Evolutionary conservation across 2,888 invertebrate species (phyloP).

Genomic region (Drosophila limbata): DNA sequence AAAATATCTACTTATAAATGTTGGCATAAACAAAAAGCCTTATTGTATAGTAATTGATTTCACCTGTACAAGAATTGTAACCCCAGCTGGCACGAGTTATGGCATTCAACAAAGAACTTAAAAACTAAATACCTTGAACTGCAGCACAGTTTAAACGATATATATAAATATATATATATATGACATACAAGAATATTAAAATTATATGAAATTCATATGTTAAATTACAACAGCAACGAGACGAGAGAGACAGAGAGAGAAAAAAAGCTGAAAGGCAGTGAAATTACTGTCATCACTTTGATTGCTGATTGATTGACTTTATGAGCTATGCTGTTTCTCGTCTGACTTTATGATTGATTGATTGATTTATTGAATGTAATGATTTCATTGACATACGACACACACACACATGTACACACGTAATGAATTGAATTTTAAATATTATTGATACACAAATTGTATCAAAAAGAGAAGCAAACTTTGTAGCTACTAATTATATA

Average conservation of each 20-base stretch:
- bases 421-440: conserved; percentile 54
- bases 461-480: conserved; percentile 14
- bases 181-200: conserved; percentile 18
- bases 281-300: conserved; percentile 60
- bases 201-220: conserved; percentile 24
- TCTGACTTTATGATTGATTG: conserved; percentile 66
- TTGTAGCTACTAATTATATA: conserved; percentile 51
- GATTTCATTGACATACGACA: conserved; percentile 49
- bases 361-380: conserved; percentile 65
- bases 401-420: background rate
- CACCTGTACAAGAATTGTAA: conserved; percentile 76
- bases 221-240: conserved; percentile 23
- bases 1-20: conserved; percentile 26
- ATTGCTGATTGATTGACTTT: conserved; percentile 65
- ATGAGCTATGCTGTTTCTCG: conserved; percentile 52
- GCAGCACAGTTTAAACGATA: conserved; percentile 51
- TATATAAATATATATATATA: conserved; percentile 16
- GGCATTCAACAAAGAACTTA: conserved; percentile 70
- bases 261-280: conserved; percentile 15
- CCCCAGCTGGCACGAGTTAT: conserved; percentile 86
- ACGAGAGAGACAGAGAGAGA: background rate
- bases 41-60: conserved; percentile 67
- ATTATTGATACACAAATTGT: conserved; percentile 16
- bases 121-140: conserved; percentile 34
- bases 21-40: conserved; percentile 39